Base-by-base conservation (phyloP, 2,113 vertebrate genomes). In the Atrichornis clamosus region DNA sequence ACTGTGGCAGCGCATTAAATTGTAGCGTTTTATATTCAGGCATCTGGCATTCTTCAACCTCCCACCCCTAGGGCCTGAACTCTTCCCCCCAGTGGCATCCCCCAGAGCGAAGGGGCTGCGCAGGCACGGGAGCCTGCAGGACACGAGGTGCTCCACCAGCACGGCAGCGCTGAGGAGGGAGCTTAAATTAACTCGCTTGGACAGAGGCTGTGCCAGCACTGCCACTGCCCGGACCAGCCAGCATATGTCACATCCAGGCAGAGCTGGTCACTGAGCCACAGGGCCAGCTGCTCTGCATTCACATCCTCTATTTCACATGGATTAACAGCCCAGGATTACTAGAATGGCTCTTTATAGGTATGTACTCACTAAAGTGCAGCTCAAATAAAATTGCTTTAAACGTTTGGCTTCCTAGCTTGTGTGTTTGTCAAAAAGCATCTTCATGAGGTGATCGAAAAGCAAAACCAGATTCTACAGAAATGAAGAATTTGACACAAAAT, bases 211-310 rank as follows among this genome's bases (percentile, higher is more conserved):
- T 91, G 94, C 91, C 93, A 93, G 78, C 67, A 4, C 39, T 53
- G 63, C 84, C 84, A 4, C 73, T 62, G 84, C 23, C 65, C 22
- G 7, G 37, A 17, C 87, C 4, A 44, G 62, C 37, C 94, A 95
- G 63, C 94, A 85, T 26, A 55, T 74, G 74, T 74, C 95, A 91
- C 0, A 53, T 15, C 59, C 32, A 76, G 84, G 47, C 87, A 79
- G 33, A 44, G 70, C 46, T 59, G 81, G 87, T 84, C 81, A 46
- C 81, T 13, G 53, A 93, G 78, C 65, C 83, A 69, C 68, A 32
- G 16, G 24, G n/a, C 58, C 95, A 95, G 62, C 94, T 83, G 94
- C 94, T 94, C 88, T 35, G 47, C 58, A 21, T 68, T n/a, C 78
- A 59, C 55, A 15, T 20, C 83, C n/a, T 33, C 79, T 41, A 3